Base-by-base conservation (phyloP, 30 jellyfish, hydroid and myxozoan genomes). In the Nemopilema nomurai region DNA sequence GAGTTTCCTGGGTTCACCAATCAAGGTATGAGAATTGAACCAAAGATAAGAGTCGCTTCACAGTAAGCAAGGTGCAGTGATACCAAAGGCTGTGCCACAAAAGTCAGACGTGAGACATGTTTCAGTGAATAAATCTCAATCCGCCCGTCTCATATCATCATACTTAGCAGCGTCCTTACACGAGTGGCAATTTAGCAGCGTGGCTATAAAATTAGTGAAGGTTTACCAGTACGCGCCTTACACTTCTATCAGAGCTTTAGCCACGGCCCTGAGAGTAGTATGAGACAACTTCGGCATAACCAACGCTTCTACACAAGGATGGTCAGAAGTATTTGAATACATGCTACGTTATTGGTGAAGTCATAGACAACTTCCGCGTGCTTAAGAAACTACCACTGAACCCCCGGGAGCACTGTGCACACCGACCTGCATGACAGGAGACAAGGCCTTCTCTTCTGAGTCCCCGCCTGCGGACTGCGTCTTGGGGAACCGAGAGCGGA, bases 341-440 rank as follows among this genome's bases (percentile, higher is more conserved):
- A n/a, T n/a, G n/a, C n/a, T n/a, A n/a, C n/a, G n/a, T n/a, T n/a
- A n/a, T n/a, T n/a, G n/a, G n/a, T n/a, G n/a, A n/a, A n/a, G n/a
- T n/a, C n/a, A n/a, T n/a, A n/a, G n/a, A n/a, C n/a, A n/a, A n/a
- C n/a, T n/a, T n/a, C n/a, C n/a, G n/a, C n/a, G n/a, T n/a, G n/a
- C 1, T 23, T 19, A 69, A 69, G 68, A 69, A 69, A 6, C 28
- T 28, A 20, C 3, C 23, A 22, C 9, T 79, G 21, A 31, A 30
- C 63, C 18, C 18, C 18, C 26, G 21, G 18, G 0, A 1, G 1
- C 77, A 79, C 16, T 20, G 0, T 41, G 57, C 6, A n/a, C n/a
- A 64, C 87, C 17, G 63, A 93, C 98, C 98, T 89, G 96, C 90
- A 95, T 86, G 16, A 92, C 81, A 4, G 99, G 99, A 28, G 99